Percentiles rank a stretch among this genome's conserved stretches.
These are phyloP conservation scores for Anguilla megastoma DNA, from an alignment of 2,797 vertebrate genomes.

Conservation along the genomic window DNA sequence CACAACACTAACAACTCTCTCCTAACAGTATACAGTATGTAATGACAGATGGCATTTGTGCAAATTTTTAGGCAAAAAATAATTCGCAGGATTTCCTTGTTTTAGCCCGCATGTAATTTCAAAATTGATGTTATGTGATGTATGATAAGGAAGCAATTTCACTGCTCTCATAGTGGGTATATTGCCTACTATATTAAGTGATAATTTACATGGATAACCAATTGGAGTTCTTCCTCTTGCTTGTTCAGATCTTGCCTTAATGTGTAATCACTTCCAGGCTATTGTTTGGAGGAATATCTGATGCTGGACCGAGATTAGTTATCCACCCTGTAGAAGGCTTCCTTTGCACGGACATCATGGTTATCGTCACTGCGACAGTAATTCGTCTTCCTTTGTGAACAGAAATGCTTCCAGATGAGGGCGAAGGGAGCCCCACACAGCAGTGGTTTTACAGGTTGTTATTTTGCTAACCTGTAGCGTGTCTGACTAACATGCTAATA, in stretches of 20 bases:
- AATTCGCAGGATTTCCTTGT: neutral
- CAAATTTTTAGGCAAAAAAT: neutral
- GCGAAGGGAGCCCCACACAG: slow-evolving; percentile 38
- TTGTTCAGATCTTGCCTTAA: slow-evolving; percentile 49
- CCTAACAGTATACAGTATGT: neutral
- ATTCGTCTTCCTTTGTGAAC: slow-evolving; percentile 50
- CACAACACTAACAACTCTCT: neutral
- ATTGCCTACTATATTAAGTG: slow-evolving; percentile 37
- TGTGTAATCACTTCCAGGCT: slow-evolving; percentile 54
- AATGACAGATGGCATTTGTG: neutral
- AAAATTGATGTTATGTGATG: slow-evolving; percentile 22
- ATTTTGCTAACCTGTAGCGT: slow-evolving; percentile 48
- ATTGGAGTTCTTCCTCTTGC: slow-evolving; percentile 44
- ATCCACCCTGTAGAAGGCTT: slow-evolving; percentile 47
- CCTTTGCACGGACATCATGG: slow-evolving; percentile 51
- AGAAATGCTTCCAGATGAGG: slow-evolving; percentile 69
- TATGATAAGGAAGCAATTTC: slow-evolving; percentile 22
- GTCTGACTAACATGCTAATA: slow-evolving; percentile 50
- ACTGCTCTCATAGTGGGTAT: slow-evolving; percentile 22
- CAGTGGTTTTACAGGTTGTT: slow-evolving; percentile 54
- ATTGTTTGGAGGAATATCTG: slow-evolving; percentile 52
- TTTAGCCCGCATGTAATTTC: slow-evolving; percentile 11
- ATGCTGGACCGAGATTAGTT: slow-evolving; percentile 59
- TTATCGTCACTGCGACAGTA: slow-evolving; percentile 46
- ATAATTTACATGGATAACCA: slow-evolving; percentile 48